A percentile compares a stretch with the other conserved stretches of the same genome.
Evolutionary conservation across 2,113 vertebrate species (phyloP).

Genomic region (Meriones unguiculatus): DNA sequence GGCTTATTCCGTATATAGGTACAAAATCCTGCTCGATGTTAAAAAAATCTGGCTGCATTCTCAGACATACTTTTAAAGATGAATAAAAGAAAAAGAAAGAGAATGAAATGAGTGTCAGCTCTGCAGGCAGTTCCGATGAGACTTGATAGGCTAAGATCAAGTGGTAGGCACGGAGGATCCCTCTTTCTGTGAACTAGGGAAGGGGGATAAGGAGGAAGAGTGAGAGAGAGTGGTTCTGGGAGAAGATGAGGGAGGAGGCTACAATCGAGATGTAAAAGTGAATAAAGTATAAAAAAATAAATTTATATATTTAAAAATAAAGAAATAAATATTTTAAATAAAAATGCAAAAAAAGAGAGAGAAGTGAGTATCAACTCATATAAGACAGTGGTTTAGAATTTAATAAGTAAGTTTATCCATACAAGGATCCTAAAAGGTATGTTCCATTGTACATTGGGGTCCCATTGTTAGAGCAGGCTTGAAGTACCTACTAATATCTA

Average conservation of each 20-base stretch:
- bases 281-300: too few relatives aligned
- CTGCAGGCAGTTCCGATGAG: too few relatives aligned
- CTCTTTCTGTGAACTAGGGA: too few relatives aligned
- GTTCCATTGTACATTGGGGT: not conserved
- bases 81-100: not conserved
- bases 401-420: not conserved
- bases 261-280: too few relatives aligned
- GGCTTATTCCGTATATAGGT: not conserved
- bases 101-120: not conserved
- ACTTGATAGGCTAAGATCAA: too few relatives aligned
- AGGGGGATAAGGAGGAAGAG: too few relatives aligned
- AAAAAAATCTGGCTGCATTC: rapidly evolving
- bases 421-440: not conserved
- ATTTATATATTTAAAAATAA: too few relatives aligned
- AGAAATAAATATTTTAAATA: too few relatives aligned
- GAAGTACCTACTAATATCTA: too few relatives aligned
- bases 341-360: not conserved
- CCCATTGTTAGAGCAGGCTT: not conserved
- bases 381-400: not conserved
- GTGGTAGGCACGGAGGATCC: too few relatives aligned
- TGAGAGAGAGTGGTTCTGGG: too few relatives aligned
- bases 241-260: too few relatives aligned
- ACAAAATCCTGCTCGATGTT: not conserved
- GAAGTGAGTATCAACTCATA: not conserved
- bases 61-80: not conserved